phyloP scores from a whole-genome alignment of 1,140 invertebrate genomes.

The Delia radicum region DNA sequence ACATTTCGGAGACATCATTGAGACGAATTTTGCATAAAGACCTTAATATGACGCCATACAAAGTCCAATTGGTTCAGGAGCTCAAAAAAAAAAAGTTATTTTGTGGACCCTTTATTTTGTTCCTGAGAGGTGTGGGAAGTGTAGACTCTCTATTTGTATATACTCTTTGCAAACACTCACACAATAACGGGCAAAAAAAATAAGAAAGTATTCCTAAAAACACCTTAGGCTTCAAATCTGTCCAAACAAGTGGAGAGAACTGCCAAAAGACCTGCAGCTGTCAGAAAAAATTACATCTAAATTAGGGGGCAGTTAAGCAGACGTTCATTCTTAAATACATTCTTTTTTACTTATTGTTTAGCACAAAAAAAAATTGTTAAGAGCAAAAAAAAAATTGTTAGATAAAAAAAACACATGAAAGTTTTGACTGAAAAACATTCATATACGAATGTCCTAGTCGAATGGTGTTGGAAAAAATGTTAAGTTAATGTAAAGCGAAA shows the following conservation, averaged over 20 bases:
- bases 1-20: no score
- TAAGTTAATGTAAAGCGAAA: neutral
- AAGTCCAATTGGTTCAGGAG: no score
- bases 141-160: no score
- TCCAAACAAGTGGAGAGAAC: conserved; percentile 18
- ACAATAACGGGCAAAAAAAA: neutral
- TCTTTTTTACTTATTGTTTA: neutral
- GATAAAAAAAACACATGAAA: neutral
- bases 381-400: neutral
- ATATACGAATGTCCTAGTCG: no score
- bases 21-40: no score
- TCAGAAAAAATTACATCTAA: conserved; percentile 8
- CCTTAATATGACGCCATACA: no score
- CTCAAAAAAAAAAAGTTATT: no score
- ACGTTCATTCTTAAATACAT: neutral
- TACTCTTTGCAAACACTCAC: no score
- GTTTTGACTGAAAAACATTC: neutral
- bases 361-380: conserved; percentile 1
- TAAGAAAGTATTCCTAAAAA: neutral
- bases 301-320: conserved; percentile 5
- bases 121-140: no score
- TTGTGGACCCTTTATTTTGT: no score
- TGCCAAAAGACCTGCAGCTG: conserved; percentile 17
- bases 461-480: neutral
- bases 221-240: conserved; percentile 16